Conservation (phyloP, 92 coral and sea anemone species). For the Montipora capitata region DNA sequence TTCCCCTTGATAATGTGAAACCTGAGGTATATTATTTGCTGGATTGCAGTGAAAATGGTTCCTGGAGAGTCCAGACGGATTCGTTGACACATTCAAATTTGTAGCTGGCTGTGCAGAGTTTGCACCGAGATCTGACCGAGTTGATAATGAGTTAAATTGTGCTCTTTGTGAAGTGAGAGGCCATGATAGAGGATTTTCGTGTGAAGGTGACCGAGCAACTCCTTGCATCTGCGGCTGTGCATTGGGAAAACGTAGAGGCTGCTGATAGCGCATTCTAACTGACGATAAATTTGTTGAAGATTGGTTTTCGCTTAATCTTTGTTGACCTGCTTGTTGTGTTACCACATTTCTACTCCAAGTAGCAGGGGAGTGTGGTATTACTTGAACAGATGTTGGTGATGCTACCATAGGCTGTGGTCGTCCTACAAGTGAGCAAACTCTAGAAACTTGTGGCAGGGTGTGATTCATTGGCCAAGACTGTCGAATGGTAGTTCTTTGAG, state of each 20-base stretch:
- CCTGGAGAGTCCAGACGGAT: background rate
- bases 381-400: background rate
- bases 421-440: background rate
- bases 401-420: background rate
- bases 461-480: background rate
- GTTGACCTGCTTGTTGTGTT: background rate
- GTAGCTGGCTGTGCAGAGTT: background rate
- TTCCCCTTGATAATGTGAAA: background rate
- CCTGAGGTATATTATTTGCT: background rate
- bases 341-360: background rate
- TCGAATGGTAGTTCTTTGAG: background rate
- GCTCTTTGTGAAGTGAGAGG: background rate
- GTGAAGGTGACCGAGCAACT: background rate
- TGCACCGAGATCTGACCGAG: too few species aligned
- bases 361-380: background rate
- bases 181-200: background rate
- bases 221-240: background rate
- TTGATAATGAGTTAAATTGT: background rate
- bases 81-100: background rate
- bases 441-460: background rate
- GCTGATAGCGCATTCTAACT: background rate
- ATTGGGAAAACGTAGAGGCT: background rate
- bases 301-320: too few species aligned
- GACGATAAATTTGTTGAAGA: background rate
- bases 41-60: background rate